Conservation (phyloP, 2,888 invertebrate genomes). For the Dasysyrphus tricinctus region DNA sequence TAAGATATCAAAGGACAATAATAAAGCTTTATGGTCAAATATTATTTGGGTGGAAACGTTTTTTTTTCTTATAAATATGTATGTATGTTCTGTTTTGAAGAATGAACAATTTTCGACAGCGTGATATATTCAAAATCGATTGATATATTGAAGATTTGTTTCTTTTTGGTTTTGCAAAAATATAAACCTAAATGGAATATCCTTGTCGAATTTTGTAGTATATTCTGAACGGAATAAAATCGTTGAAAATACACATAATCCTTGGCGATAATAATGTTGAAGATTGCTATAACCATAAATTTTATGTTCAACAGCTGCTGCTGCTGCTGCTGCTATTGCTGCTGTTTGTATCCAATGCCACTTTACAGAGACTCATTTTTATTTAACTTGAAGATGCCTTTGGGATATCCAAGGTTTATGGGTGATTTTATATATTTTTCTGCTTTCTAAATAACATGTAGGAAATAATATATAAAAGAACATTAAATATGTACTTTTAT, state of each 20-base stretch:
- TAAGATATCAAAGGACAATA: slow-evolving; percentile 2
- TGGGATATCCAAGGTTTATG: slow-evolving; percentile 21
- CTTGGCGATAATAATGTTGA: slow-evolving; percentile 49
- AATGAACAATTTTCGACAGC: slow-evolving; percentile 51
- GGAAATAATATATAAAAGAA: neutral
- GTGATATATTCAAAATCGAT: slow-evolving; percentile 62
- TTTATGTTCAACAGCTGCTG: slow-evolving; percentile 57
- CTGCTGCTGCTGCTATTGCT: slow-evolving; percentile 34
- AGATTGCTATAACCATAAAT: slow-evolving; percentile 67
- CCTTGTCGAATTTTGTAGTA: slow-evolving; percentile 1
- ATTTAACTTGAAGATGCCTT: slow-evolving; percentile 34
- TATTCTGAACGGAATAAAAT: slow-evolving; percentile 22
- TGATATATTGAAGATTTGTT: neutral
- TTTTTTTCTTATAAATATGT: neutral
- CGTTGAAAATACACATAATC: slow-evolving; percentile 21
- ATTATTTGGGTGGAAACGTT: neutral
- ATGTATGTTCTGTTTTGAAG: neutral
- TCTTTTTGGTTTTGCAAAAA: neutral
- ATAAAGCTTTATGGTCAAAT: neutral
- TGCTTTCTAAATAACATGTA: neutral
- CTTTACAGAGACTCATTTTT: slow-evolving; percentile 45
- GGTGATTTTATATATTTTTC: slow-evolving; percentile 5
- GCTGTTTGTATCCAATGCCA: slow-evolving; percentile 19
- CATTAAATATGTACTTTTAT: slow-evolving; percentile 15
- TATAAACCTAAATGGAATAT: neutral